phyloP scores from a whole-genome alignment of 2,888 invertebrate species.

The Limnephilus rhombicus region DNA sequence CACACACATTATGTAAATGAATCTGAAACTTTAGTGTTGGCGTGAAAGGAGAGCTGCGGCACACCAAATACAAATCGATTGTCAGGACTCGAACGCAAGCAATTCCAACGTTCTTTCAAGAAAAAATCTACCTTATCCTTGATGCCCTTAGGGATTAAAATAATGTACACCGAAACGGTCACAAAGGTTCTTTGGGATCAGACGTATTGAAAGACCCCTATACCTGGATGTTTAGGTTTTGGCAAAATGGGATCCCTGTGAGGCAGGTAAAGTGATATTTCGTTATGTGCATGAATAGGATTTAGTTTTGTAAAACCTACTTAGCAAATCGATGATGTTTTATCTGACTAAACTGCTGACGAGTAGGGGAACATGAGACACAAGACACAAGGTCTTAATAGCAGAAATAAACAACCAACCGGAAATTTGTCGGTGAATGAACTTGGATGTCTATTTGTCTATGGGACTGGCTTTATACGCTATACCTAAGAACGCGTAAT shows the following conservation, averaged over 20 bases:
- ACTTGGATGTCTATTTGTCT: neutral
- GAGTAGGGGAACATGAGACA: neutral
- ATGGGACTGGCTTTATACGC: neutral
- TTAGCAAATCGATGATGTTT: slow-evolving; percentile 10
- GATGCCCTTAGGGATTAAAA: neutral
- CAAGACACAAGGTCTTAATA: neutral
- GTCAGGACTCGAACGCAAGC: neutral
- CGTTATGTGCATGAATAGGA: neutral
- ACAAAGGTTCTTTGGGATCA: neutral
- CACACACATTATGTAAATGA: slow-evolving; percentile 44
- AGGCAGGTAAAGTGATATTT: slow-evolving; percentile 26
- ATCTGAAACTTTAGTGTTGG: slow-evolving; percentile 13
- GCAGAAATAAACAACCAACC: neutral
- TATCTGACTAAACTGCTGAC: neutral
- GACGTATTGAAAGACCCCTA: slow-evolving; percentile 24
- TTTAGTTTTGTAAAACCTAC: neutral
- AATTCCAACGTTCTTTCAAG: neutral
- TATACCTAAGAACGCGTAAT: neutral
- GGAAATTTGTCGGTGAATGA: neutral
- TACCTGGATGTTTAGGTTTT: slow-evolving; percentile 29
- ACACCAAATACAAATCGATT: slow-evolving; percentile 25
- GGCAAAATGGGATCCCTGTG: neutral
- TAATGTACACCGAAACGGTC: neutral
- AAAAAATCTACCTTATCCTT: neutral
- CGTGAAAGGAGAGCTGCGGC: neutral